phyloP scores from a whole-genome alignment of 2,113 vertebrate genomes.

The Istiophorus platypterus region DNA sequence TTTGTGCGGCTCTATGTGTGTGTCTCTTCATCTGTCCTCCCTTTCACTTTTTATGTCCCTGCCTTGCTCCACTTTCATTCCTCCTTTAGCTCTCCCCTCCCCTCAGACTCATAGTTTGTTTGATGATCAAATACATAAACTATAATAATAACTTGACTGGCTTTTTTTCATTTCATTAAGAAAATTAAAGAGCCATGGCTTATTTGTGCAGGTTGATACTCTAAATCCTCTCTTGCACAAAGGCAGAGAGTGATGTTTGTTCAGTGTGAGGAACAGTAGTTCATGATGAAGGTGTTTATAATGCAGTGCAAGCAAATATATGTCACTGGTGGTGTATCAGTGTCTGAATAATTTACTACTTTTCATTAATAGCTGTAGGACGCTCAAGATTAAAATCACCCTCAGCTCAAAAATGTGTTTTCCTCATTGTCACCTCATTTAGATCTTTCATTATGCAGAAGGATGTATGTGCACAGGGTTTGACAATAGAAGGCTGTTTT shows the following conservation, averaged over 20 bases:
- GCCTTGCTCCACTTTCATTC: not conserved
- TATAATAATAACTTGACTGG: constrained; percentile 24
- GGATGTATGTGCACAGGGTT: too few species aligned
- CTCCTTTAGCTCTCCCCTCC: constrained; percentile 2
- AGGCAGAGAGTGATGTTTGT: constrained; percentile 4
- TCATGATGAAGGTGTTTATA: constrained; percentile 23
- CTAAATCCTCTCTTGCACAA: constrained; percentile 5
- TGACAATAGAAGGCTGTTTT: too few species aligned
- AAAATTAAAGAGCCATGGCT: not conserved
- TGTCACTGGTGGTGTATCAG: not conserved
- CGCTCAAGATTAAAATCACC: too few species aligned
- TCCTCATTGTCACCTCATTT: too few species aligned
- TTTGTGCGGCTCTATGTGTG: not conserved
- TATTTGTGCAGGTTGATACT: constrained; percentile 5
- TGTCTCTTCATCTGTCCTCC: constrained; percentile 4
- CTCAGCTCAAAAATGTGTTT: too few species aligned
- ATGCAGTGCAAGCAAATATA: not conserved
- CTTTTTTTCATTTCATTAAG: constrained; percentile 26
- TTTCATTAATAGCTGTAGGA: not conserved
- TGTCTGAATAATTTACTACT: not conserved
- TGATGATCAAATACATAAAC: constrained; percentile 27
- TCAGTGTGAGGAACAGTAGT: not conserved
- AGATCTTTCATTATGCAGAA: too few species aligned
- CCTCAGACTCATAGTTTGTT: constrained; percentile 10
- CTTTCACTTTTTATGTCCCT: constrained; percentile 18